These are phyloP conservation scores for Monodelphis domestica DNA, from an alignment of 2,797 vertebrate species.

Conservation along the genomic window DNA sequence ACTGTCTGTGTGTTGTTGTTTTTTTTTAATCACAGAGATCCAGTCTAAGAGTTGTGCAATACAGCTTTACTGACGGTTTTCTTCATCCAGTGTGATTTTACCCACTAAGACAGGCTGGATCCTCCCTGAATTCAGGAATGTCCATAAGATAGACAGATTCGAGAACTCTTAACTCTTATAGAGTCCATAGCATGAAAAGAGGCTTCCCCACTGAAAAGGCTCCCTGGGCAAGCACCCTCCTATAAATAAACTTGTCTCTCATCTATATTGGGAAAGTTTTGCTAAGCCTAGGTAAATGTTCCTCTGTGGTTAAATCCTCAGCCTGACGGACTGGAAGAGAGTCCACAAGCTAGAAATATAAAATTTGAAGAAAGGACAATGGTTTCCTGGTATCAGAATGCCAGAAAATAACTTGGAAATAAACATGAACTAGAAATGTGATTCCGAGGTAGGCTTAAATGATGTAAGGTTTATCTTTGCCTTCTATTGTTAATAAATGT, in stretches of 20 bases:
- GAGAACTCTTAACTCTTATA: neutral
- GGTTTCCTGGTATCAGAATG: neutral
- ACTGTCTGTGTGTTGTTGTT: neutral
- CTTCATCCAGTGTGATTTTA: neutral
- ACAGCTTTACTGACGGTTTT: neutral
- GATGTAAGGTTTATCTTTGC: conserved; percentile 26
- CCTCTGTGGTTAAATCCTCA: conserved; percentile 5
- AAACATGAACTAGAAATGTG: conserved; percentile 45
- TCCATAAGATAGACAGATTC: neutral
- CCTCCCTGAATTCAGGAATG: neutral
- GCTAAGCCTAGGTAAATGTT: neutral
- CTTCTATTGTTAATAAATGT: conserved; percentile 33
- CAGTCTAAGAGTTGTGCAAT: conserved; percentile 14
- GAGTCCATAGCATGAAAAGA: neutral
- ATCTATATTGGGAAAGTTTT: neutral
- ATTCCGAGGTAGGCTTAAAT: conserved; percentile 38
- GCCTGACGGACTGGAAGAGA: conserved; percentile 31
- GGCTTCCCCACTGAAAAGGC: neutral
- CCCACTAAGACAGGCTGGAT: neutral
- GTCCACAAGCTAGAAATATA: conserved; percentile 33
- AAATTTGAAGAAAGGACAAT: neutral
- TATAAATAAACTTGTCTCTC: neutral
- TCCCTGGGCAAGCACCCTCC: neutral
- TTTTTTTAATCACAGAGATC: conserved; percentile 27
- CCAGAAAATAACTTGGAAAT: conserved; percentile 52